Percentiles rank a stretch among this genome's conserved stretches.
Evolutionary conservation across 2,888 invertebrate genomes (phyloP).

Genomic region (Stenoptilia bipunctidactyla): DNA sequence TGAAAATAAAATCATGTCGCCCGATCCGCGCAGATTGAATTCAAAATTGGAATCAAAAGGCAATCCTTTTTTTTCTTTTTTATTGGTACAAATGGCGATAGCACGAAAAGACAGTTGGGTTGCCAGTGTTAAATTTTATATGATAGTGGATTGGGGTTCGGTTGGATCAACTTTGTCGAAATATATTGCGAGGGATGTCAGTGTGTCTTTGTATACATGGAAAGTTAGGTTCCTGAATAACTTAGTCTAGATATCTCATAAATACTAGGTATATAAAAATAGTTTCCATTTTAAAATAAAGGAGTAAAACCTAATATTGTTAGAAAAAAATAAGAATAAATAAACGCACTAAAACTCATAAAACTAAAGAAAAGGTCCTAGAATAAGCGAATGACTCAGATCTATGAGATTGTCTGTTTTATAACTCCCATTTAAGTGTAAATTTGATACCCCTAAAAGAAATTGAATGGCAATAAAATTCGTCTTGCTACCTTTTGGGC

Average conservation of each 20-base stretch:
- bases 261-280: too few species aligned
- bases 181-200: too few species aligned
- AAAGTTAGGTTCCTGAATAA: too few species aligned
- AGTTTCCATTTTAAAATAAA: too few species aligned
- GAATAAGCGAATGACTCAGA: too few species aligned
- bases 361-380: too few species aligned
- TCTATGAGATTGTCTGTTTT: too few species aligned
- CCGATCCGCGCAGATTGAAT: conserved; percentile 61
- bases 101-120: conserved; percentile 33
- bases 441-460: background rate
- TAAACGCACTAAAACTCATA: too few species aligned
- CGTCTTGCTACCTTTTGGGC: conserved; percentile 1
- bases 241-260: too few species aligned
- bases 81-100: conserved; percentile 50
- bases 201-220: too few species aligned
- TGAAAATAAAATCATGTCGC: conserved; percentile 69
- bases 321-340: too few species aligned
- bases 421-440: background rate
- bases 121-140: conserved; percentile 54
- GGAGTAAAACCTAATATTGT: too few species aligned
- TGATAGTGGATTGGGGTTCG: conserved; percentile 24
- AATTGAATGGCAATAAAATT: background rate
- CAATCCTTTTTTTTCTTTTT: conserved; percentile 59
- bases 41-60: conserved; percentile 66
- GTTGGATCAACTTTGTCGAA: conserved; percentile 1